Evolutionary conservation across 2,888 invertebrate species (phyloP).

Genomic region (Bimastos eiseni): DNA sequence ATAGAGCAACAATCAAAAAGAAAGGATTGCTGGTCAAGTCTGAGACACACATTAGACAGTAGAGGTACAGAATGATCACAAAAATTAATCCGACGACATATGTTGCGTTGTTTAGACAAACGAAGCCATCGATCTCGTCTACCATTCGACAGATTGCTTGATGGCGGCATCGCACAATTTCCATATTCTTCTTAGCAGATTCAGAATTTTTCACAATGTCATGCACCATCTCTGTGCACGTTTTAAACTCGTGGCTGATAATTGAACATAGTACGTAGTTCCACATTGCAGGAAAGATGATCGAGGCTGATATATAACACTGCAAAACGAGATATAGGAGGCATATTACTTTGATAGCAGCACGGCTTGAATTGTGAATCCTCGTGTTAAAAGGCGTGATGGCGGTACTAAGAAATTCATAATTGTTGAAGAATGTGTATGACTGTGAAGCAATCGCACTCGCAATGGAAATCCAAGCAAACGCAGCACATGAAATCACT

Average conservation of each 20-base stretch:
- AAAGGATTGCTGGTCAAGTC: not conserved
- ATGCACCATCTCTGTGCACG: not conserved
- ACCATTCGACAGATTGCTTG: not conserved
- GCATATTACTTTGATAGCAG: not conserved
- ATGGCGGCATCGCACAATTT: not conserved
- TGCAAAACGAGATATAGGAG: not conserved
- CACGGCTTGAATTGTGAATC: not conserved
- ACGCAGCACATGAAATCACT: not conserved
- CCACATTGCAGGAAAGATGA: not conserved
- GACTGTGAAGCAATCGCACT: not conserved
- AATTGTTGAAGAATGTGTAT: not conserved
- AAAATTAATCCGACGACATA: not conserved
- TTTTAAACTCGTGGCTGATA: not conserved
- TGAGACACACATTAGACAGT: not conserved
- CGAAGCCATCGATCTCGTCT: not conserved
- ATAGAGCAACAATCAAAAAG: not conserved
- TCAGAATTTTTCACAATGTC: not conserved
- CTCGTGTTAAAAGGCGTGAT: not conserved
- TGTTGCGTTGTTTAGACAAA: not conserved
- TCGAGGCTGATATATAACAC: not conserved
- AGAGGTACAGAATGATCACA: not conserved
- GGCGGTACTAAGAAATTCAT: not conserved
- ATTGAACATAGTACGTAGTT: not conserved
- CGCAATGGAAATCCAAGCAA: not conserved
- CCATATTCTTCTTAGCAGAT: not conserved